Percentiles rank a stretch among this genome's conserved stretches.
phyloP scores from a whole-genome alignment of 2,888 invertebrate species.

The Xylota sylvarum region DNA sequence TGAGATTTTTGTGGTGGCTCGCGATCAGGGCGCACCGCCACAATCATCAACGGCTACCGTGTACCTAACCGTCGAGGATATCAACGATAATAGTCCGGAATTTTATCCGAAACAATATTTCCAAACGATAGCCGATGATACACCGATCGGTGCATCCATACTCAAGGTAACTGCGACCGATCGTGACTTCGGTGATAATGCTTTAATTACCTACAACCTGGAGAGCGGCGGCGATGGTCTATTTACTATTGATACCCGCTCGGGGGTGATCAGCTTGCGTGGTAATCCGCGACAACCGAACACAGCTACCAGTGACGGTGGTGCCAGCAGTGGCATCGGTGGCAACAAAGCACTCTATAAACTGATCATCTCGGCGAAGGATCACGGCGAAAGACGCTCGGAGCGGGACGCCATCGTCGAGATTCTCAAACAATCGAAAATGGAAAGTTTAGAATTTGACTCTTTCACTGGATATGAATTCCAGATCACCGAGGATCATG shows the following conservation, averaged over 20 bases:
- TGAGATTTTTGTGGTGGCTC: constrained; percentile 93
- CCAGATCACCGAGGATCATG: constrained; percentile 92
- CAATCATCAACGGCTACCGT: constrained; percentile 96
- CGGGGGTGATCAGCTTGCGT: constrained; percentile 90
- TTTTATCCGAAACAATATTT: constrained; percentile 97
- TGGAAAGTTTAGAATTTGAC: constrained; percentile 91
- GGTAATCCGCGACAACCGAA: constrained; percentile 87
- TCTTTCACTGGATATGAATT: constrained; percentile 92
- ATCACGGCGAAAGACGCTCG: constrained; percentile 91
- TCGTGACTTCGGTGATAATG: constrained; percentile 95
- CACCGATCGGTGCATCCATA: constrained; percentile 84
- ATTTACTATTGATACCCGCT: constrained; percentile 92
- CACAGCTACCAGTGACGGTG: constrained; percentile 29
- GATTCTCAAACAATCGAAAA: constrained; percentile 90
- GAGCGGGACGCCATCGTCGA: constrained; percentile 92
- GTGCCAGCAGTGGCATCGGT: constrained; percentile 36
- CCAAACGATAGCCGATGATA: constrained; percentile 90
- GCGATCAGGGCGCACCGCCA: constrained; percentile 95
- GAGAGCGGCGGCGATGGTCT: constrained; percentile 92
- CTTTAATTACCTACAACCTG: constrained; percentile 91
- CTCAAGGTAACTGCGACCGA: constrained; percentile 93
- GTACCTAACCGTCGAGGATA: constrained; percentile 91
- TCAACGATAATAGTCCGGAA: constrained; percentile 96
- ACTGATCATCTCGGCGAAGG: constrained; percentile 91
- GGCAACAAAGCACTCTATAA: constrained; percentile 88